phyloP scores from a whole-genome alignment of 2,888 invertebrate species.

The Catotricha subobsoleta region DNA sequence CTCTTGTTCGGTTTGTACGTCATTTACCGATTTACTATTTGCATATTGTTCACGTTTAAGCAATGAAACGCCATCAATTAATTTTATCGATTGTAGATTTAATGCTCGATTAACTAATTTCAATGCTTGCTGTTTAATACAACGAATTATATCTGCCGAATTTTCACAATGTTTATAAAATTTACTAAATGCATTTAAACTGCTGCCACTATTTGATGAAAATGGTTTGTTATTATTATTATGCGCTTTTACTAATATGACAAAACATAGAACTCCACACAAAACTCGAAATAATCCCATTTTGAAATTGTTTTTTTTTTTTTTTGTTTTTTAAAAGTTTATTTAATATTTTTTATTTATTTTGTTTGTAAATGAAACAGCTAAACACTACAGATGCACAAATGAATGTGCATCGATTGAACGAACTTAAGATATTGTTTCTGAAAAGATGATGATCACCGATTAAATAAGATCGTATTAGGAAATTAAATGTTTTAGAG shows the following conservation, averaged over 20 bases:
- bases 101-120: constrained; percentile 46
- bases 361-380: neutral
- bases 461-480: constrained; percentile 6
- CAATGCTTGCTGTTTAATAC: constrained; percentile 50
- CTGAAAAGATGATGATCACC: neutral
- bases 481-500: constrained; percentile 11
- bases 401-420: constrained; percentile 2
- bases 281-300: neutral
- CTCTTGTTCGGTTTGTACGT: constrained; percentile 35
- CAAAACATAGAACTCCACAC: constrained; percentile 6
- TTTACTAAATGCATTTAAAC: constrained; percentile 22
- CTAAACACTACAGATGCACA: neutral
- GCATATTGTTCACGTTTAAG: constrained; percentile 25
- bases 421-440: constrained; percentile 4
- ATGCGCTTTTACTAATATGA: constrained; percentile 5
- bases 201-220: constrained; percentile 2
- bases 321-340: neutral
- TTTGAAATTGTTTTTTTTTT: neutral
- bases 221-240: constrained; percentile 4
- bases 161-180: constrained; percentile 37
- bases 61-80: constrained; percentile 43
- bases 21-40: constrained; percentile 15
- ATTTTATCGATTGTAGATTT: constrained; percentile 39
- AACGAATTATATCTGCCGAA: constrained; percentile 45
- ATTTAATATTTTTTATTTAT: neutral